These are phyloP conservation scores for Myripristis jacobus DNA, from an alignment of 2,797 vertebrate genomes.

Conservation along the genomic window DNA sequence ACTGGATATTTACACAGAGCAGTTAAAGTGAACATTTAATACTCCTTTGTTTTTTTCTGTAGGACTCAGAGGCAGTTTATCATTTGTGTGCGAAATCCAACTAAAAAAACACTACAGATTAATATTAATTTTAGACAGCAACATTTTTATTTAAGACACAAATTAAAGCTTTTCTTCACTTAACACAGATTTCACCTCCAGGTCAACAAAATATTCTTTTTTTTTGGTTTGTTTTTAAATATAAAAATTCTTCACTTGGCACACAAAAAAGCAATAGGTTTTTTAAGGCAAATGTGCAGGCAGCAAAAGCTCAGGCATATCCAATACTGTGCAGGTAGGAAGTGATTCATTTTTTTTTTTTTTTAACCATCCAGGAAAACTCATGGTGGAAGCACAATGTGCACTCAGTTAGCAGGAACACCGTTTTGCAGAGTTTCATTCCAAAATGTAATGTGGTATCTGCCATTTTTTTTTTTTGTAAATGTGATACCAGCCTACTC, in stretches of 20 bases:
- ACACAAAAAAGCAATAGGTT: slow-evolving; percentile 44
- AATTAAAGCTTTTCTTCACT: slow-evolving; percentile 45
- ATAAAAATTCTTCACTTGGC: slow-evolving; percentile 59
- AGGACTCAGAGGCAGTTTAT: too few species aligned
- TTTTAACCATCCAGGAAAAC: not conserved
- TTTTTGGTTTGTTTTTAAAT: slow-evolving; percentile 29
- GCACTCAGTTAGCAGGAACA: slow-evolving; percentile 17
- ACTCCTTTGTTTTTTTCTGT: too few species aligned
- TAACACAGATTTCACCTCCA: slow-evolving; percentile 15
- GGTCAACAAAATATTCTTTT: slow-evolving; percentile 8
- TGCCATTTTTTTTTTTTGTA: not conserved
- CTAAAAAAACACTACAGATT: not conserved
- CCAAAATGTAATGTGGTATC: not conserved
- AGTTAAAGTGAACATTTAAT: too few species aligned
- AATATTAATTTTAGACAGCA: slow-evolving; percentile 3
- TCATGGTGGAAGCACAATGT: not conserved
- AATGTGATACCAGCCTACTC: not conserved
- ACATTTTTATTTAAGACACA: slow-evolving; percentile 58
- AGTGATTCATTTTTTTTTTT: not conserved
- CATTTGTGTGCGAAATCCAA: not conserved
- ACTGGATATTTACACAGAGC: too few species aligned
- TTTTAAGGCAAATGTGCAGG: slow-evolving; percentile 66
- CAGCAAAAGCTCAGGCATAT: slow-evolving; percentile 53
- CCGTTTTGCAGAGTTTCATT: not conserved
- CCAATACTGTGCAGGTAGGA: slow-evolving; percentile 29